phyloP scores from a whole-genome alignment of 2,888 invertebrate genomes.

The Chironomus tentans region DNA sequence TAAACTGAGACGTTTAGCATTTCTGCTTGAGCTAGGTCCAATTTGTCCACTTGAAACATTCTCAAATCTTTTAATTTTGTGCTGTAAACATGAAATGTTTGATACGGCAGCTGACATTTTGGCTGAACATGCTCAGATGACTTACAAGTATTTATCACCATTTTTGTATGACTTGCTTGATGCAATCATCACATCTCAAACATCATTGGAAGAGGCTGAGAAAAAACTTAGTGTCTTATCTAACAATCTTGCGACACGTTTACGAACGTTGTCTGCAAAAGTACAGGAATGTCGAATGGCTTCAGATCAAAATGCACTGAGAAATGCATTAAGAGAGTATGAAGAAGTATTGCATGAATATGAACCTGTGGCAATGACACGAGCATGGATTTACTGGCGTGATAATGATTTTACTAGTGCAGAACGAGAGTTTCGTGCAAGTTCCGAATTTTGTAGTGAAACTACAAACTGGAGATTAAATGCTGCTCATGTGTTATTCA shows the following conservation, averaged over 20 bases:
- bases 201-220: slow-evolving; percentile 91
- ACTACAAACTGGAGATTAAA: slow-evolving; percentile 96
- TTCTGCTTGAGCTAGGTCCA: slow-evolving; percentile 87
- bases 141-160: slow-evolving; percentile 87
- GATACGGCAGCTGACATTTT: slow-evolving; percentile 96
- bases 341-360: slow-evolving; percentile 87
- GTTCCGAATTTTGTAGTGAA: slow-evolving; percentile 96
- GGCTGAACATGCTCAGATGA: slow-evolving; percentile 93
- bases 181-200: slow-evolving; percentile 93
- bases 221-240: slow-evolving; percentile 92
- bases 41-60: slow-evolving; percentile 94
- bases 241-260: slow-evolving; percentile 77
- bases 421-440: slow-evolving; percentile 92
- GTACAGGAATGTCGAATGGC: slow-evolving; percentile 86
- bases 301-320: slow-evolving; percentile 79
- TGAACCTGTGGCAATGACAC: slow-evolving; percentile 97
- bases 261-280: slow-evolving; percentile 86
- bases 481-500: slow-evolving; percentile 96
- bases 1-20: slow-evolving; percentile 68
- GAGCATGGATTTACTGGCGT: slow-evolving; percentile 94
- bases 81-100: slow-evolving; percentile 95
- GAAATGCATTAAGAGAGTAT: slow-evolving; percentile 84
- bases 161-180: slow-evolving; percentile 93
- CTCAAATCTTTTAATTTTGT: slow-evolving; percentile 85
- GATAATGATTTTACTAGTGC: slow-evolving; percentile 91